Evolutionary conservation across 2,888 invertebrate genomes (phyloP), one percentile per base, ranked within the genome.

Genomic region (Slavum lentiscoides): DNA sequence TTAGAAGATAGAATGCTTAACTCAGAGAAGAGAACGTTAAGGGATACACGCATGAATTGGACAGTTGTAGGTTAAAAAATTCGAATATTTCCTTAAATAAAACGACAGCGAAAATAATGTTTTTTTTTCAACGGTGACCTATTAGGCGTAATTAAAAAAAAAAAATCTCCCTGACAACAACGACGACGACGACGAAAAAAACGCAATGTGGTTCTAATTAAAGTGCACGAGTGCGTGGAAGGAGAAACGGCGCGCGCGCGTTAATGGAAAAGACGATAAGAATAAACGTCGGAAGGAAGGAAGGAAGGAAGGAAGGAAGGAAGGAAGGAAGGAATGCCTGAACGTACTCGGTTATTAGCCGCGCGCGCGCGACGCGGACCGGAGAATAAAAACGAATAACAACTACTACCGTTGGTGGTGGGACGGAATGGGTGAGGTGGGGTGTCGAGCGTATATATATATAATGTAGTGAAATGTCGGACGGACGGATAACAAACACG

Each of bases 201-300:
- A 69, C 21, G 30, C 53, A 30, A 72, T 77, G 39, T 37, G 55
- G 6, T 72, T 72, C 55, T 80, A 80, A 80, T 80, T 80, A 82
- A 82, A 80, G 83, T 30, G 30, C 30, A 2, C 30, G 30, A 30
- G 30, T 30, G 30, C 4, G 30, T 80, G 49, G 75, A 66, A 81
- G 81, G 80, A 83, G 61, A 82, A 82, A 59, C 7, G 43, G 43
- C 13, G 81, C 59, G 68, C 76, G 81, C 81, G 80, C 76, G 62
- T 77, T 82, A 83, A 83, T 82, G 82, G 83, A 83, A 83, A 82
- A 83, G 53, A 74, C 82, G 82, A 82, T 75, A 70, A 77, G 73
- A 82, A 77, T 69, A 77, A 81, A 82, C 70, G 82, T 76, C 76
- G 83, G 82, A 81, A 82, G 82, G 83, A 83, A 84, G 81, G 83